These are phyloP conservation scores for Tortrix viridana DNA, from an alignment of 2,888 invertebrate species.

Conservation along the genomic window DNA sequence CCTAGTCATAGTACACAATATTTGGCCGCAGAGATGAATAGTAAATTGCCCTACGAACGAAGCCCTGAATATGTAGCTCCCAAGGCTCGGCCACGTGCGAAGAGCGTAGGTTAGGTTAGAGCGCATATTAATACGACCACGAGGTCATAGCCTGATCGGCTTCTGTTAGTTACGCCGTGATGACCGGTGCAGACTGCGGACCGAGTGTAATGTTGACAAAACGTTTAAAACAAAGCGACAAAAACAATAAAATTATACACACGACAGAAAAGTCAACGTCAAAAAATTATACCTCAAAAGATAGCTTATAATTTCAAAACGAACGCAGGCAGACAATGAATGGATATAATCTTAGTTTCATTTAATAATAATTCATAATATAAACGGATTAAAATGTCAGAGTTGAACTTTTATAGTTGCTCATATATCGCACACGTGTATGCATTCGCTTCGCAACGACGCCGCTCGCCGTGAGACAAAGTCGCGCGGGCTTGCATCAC, in stretches of 20 bases:
- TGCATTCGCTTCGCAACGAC: conserved; percentile 20
- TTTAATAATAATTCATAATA: conserved; percentile 4
- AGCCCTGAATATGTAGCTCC: conserved; percentile 41
- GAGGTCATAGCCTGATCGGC: conserved; percentile 56
- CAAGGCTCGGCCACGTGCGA: conserved; percentile 52
- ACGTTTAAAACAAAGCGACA: no score
- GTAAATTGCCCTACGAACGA: conserved; percentile 34
- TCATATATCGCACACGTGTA: conserved; percentile 29
- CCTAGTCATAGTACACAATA: no score
- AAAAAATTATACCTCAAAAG: no score
- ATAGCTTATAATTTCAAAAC: no score
- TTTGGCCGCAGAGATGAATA: no score
- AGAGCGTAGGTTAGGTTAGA: conserved; percentile 48
- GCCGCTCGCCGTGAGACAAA: conserved; percentile 37
- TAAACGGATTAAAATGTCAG: conserved; percentile 34
- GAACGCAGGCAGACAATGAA: no score
- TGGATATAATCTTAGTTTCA: not conserved
- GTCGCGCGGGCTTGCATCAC: conserved; percentile 40
- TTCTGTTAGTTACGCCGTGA: conserved; percentile 7
- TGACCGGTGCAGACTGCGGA: not conserved
- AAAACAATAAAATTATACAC: no score
- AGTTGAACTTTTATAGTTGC: conserved; percentile 34
- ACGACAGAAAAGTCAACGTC: no score
- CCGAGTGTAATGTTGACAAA: not conserved
- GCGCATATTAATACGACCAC: conserved; percentile 55